phyloP scores from a whole-genome alignment of 2,888 invertebrate genomes.

The Spodoptera littoralis region DNA sequence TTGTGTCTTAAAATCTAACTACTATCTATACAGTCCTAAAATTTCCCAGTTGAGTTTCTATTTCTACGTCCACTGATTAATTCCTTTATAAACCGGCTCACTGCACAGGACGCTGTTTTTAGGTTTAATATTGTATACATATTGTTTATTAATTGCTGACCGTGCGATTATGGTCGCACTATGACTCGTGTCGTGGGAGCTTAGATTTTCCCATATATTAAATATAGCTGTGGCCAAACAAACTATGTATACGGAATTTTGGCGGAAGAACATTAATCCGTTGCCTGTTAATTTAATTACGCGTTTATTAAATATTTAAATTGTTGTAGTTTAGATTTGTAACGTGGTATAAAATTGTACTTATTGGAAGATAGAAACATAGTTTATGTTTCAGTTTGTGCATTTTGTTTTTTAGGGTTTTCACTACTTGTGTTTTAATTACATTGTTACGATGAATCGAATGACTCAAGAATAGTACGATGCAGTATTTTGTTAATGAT shows the following conservation, averaged over 20 bases:
- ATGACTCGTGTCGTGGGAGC: conserved; percentile 55
- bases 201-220: conserved; percentile 57
- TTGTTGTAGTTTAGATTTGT: conserved; percentile 1
- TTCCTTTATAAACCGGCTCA: conserved; percentile 45
- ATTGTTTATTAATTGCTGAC: conserved; percentile 57
- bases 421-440: too few relatives aligned
- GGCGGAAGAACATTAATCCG: conserved; percentile 42
- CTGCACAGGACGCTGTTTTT: conserved; percentile 44
- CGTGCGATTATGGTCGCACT: conserved; percentile 56
- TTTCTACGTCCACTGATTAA: conserved; percentile 24
- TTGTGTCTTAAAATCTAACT: too few relatives aligned
- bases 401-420: too few relatives aligned
- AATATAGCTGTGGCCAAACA: conserved; percentile 53
- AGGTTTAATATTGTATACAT: conserved; percentile 53
- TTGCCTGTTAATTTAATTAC: conserved; percentile 30
- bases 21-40: too few relatives aligned
- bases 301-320: conserved; percentile 10
- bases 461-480: too few relatives aligned
- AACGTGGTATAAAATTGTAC: too few relatives aligned
- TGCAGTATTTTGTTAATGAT: too few relatives aligned
- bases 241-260: conserved; percentile 45
- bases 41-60: background rate
- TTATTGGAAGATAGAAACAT: too few relatives aligned
- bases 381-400: too few relatives aligned
- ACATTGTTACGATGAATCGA: too few relatives aligned